phyloP scores from a whole-genome alignment of 2,888 invertebrate species.

The Gibbula magus region DNA sequence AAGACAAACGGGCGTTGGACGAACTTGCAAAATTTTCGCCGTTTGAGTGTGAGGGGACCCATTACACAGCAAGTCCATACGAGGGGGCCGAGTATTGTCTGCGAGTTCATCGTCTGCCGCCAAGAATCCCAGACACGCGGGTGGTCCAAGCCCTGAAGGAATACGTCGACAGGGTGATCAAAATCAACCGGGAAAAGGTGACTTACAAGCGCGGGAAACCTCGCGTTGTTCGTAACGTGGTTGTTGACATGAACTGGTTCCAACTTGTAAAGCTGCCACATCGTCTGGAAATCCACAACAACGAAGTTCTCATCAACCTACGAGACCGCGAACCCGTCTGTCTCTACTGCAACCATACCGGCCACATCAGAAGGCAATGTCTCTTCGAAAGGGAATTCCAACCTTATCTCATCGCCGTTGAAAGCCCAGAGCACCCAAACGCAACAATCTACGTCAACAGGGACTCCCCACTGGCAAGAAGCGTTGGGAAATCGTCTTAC shows the following conservation, averaged over 20 bases:
- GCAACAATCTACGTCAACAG: neutral
- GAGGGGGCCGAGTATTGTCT: neutral
- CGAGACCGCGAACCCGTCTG: neutral
- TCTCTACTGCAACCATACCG: neutral
- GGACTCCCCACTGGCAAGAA: neutral
- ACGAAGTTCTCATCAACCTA: neutral
- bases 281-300: neutral
- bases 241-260: neutral
- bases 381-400: neutral
- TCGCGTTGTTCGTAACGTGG: conserved; percentile 1
- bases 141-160: neutral
- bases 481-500: neutral
- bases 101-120: neutral
- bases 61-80: neutral
- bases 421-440: neutral
- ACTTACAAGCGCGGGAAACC: neutral
- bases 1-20: neutral
- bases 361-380: neutral
- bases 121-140: neutral
- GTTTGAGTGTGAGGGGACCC: neutral
- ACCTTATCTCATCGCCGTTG: neutral
- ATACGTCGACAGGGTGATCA: neutral
- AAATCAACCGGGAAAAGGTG: neutral
- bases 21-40: neutral
- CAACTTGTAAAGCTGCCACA: conserved; percentile 2